Conservation (phyloP, 2,113 vertebrate species). For the Xenopus borealis region DNA sequence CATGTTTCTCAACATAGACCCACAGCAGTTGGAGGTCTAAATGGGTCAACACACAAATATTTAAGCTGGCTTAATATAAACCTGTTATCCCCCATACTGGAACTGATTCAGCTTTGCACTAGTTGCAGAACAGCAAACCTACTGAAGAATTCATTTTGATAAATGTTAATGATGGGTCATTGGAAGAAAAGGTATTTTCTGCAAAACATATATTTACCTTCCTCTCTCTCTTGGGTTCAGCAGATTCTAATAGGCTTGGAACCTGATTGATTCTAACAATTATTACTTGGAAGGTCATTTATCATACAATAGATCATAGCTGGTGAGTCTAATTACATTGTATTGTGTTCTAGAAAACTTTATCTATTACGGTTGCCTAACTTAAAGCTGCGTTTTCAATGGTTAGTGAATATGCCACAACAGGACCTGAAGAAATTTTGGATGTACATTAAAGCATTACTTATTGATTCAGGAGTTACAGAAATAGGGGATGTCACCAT, state of each 20-base stretch:
- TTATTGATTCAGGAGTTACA: no score
- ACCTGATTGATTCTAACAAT: not conserved
- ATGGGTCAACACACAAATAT: constrained; percentile 29
- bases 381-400: not conserved
- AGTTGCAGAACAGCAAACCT: constrained; percentile 2
- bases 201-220: not conserved
- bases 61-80: constrained; percentile 31
- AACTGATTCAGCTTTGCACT: not conserved
- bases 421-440: no score
- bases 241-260: not conserved
- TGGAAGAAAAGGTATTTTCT: no score
- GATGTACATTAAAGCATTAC: no score
- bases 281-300: not conserved
- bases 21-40: constrained; percentile 29
- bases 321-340: not conserved
- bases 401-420: no score
- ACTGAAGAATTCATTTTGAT: constrained; percentile 8
- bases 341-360: not conserved
- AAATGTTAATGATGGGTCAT: no score
- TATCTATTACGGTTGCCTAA: not conserved
- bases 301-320: not conserved
- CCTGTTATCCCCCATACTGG: constrained; percentile 7
- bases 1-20: not conserved
- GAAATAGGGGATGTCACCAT: no score
- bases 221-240: not conserved